Conservation (phyloP, 2,113 vertebrate species). For the Ceuthmochares aereus region DNA sequence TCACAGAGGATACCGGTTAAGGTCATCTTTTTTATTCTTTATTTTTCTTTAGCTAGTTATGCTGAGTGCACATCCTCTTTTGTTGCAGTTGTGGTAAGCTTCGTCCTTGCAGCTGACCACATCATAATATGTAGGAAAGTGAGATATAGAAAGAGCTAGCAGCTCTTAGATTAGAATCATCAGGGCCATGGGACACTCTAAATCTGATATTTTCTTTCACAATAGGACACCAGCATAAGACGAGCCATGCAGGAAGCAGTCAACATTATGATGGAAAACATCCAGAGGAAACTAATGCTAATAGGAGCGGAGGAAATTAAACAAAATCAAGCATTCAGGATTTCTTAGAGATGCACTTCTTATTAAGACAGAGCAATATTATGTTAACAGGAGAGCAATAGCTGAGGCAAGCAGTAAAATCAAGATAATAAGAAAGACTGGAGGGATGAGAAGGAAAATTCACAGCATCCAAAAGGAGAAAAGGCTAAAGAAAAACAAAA, state of each 20-base stretch:
- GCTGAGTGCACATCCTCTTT: neutral
- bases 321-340: neutral
- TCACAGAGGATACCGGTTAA: neutral
- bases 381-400: neutral
- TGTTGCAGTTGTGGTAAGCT: neutral
- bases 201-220: neutral
- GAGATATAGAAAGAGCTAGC: neutral
- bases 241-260: neutral
- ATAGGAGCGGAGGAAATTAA: neutral
- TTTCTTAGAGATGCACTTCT: neutral
- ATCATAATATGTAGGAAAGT: neutral
- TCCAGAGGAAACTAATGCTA: neutral
- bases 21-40: neutral
- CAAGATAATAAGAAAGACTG: neutral
- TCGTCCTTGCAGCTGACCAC: neutral
- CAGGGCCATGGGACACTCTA: neutral
- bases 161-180: neutral
- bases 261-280: neutral
- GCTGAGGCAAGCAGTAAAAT: constrained; percentile 9
- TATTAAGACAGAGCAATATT: neutral
- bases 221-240: neutral
- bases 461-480: neutral
- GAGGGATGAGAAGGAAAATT: neutral
- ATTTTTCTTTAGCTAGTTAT: neutral
- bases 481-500: neutral